Conservation (phyloP, 2,797 vertebrate species). For the Ptychadena robeensis region DNA sequence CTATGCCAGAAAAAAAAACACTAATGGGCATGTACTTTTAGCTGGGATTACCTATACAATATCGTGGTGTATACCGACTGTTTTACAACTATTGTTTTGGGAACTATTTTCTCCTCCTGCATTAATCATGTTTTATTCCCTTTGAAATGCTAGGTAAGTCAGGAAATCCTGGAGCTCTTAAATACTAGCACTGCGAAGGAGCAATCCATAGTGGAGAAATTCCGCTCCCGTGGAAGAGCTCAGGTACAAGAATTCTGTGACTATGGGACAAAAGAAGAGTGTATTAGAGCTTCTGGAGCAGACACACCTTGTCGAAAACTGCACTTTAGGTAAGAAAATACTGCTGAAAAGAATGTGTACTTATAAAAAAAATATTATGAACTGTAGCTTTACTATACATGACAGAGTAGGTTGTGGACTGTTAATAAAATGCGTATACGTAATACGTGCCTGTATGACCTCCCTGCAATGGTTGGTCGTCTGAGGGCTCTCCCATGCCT, state of each 20-base stretch:
- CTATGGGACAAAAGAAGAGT: slow-evolving; percentile 94
- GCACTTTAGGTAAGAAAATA: slow-evolving; percentile 83
- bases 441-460: too few species aligned
- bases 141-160: slow-evolving; percentile 81
- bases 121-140: slow-evolving; percentile 6
- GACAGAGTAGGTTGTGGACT: too few species aligned
- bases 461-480: too few species aligned
- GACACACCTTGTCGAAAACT: slow-evolving; percentile 88
- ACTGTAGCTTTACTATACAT: too few species aligned
- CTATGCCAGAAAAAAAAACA: not conserved
- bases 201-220: slow-evolving; percentile 95
- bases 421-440: too few species aligned
- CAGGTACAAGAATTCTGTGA: slow-evolving; percentile 97
- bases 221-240: slow-evolving; percentile 88
- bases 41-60: not conserved
- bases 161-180: slow-evolving; percentile 92
- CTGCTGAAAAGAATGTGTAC: too few species aligned
- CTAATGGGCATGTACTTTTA: not conserved
- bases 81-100: not conserved
- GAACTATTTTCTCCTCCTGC: not conserved
- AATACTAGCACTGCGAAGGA: slow-evolving; percentile 94
- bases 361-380: too few species aligned
- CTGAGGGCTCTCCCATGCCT: too few species aligned
- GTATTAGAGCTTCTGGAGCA: slow-evolving; percentile 82
- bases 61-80: not conserved